These are phyloP conservation scores for Darevskia mixta DNA, from an alignment of 2,797 vertebrate genomes.

Conservation along the genomic window DNA sequence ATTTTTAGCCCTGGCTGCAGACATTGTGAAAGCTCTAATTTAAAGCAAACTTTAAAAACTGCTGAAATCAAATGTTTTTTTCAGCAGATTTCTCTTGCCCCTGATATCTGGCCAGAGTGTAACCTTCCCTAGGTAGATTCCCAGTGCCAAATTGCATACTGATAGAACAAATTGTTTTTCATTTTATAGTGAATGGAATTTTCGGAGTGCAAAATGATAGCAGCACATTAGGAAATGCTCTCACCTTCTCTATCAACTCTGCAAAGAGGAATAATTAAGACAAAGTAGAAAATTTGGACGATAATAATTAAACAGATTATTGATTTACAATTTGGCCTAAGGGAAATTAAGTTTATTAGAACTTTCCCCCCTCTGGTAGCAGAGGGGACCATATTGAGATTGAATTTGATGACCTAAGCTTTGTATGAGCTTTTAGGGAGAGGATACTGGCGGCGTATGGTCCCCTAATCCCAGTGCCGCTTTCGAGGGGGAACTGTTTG, in stretches of 20 bases:
- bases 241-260: not conserved
- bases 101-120: not conserved
- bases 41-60: not conserved
- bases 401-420: not conserved
- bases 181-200: not conserved
- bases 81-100: not conserved
- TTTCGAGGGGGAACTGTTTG: not conserved
- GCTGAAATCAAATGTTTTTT: not conserved
- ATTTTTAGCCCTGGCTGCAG: not conserved
- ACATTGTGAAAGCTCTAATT: not conserved
- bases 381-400: not conserved
- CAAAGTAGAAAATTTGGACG: not conserved
- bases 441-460: not conserved
- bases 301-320: not conserved
- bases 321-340: not conserved
- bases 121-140: not conserved
- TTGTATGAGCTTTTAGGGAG: not conserved
- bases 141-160: not conserved
- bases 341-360: slow-evolving; percentile 4
- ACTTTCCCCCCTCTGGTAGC: not conserved
- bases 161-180: not conserved
- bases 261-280: not conserved
- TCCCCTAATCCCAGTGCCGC: not conserved
- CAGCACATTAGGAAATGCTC: no score
- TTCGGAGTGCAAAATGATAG: not conserved